A percentile compares a stretch with the other conserved stretches of the same genome.
These are phyloP conservation scores for Characodon lateralis DNA, from an alignment of 2,797 vertebrate genomes.

Conservation along the genomic window DNA sequence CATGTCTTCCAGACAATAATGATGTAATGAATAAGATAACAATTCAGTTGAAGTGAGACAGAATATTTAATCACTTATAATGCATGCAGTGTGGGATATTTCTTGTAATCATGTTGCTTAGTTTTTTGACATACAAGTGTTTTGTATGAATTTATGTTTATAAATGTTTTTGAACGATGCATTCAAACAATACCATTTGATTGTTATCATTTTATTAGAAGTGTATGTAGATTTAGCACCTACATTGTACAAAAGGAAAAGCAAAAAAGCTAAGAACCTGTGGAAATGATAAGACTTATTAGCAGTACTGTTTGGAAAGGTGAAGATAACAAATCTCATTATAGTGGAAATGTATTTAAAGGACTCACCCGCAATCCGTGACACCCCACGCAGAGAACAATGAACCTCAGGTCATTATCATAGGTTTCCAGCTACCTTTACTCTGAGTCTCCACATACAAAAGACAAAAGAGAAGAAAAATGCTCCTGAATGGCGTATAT, in stretches of 20 bases:
- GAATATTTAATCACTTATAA: constrained; percentile 16
- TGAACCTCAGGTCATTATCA: constrained; percentile 50
- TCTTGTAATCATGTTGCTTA: constrained; percentile 12
- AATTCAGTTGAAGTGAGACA: constrained; percentile 6
- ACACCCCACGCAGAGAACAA: constrained; percentile 44
- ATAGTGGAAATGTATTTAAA: constrained; percentile 8
- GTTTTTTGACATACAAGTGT: constrained; percentile 3
- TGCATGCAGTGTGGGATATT: constrained; percentile 10
- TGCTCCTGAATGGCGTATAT: constrained; percentile 1
- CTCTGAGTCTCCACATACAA: constrained; percentile 22
- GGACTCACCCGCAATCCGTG: constrained; percentile 20
- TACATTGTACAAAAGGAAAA: not conserved
- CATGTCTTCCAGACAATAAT: constrained; percentile 19
- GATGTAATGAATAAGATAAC: constrained; percentile 9
- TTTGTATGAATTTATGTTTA: not conserved
- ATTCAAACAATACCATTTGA: constrained; percentile 17
- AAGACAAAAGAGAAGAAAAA: constrained; percentile 15
- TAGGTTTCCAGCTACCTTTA: constrained; percentile 33
- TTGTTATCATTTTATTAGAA: constrained; percentile 6
- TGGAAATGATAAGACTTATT: not conserved
- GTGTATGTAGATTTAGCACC: constrained; percentile 19
- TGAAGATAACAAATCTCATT: constrained; percentile 8
- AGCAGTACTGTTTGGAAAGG: constrained; percentile 8
- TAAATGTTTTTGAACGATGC: constrained; percentile 8
- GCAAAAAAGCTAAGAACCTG: not conserved